Evolutionary conservation across 2,113 vertebrate genomes (phyloP), one percentile per base, ranked within the genome.

Genomic region (Gambusia holbrooki): DNA sequence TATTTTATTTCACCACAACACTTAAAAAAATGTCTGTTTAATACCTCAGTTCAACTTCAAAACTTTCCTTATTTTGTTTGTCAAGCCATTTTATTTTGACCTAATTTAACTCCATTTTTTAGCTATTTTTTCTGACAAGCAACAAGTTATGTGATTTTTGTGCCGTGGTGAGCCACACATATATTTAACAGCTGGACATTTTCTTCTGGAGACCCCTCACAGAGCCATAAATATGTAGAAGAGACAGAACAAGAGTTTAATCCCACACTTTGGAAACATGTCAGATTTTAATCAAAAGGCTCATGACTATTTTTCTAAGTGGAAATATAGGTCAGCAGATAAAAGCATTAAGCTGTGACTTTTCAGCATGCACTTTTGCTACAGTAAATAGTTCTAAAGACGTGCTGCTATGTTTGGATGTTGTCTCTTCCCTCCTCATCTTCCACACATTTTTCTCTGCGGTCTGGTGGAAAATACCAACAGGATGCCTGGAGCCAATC

Each of bases 361-460:
- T 58, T 1, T 17, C 9, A 58, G 51, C 30, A 35, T 35, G 5
- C 5, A 65, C 17, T 22, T 15, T 33, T 65, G 63, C 30, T 22
- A 22, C 30, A 65, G 63, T 17, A 65, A 35, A 65, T 35, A 11
- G 4, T 65, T 25, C 63, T 58, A 17, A 65, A 33, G 32, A 35
- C 25, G 35, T 22, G 63, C 63, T 25, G 29, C 63, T 22, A n/a
- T 58, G 51, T 58, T 65, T 33, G 33, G 15, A 66, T 8, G 25
- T 66, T 40, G 22, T 25, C 30, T 66, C 33, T 14, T n/a, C 11
- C 10, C 33, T n/a, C 12, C 45, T 48, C 22, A n/a, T 66, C 33
- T 66, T 66, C 33, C 64, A 66, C 33, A 66, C 64, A 66, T 66
- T 40, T 66, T 66, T 66, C 64, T 37, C 15, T n/a, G 15, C 9